Base-by-base conservation (phyloP, 1,140 invertebrate genomes). In the Leptinotarsa lineolata region DNA sequence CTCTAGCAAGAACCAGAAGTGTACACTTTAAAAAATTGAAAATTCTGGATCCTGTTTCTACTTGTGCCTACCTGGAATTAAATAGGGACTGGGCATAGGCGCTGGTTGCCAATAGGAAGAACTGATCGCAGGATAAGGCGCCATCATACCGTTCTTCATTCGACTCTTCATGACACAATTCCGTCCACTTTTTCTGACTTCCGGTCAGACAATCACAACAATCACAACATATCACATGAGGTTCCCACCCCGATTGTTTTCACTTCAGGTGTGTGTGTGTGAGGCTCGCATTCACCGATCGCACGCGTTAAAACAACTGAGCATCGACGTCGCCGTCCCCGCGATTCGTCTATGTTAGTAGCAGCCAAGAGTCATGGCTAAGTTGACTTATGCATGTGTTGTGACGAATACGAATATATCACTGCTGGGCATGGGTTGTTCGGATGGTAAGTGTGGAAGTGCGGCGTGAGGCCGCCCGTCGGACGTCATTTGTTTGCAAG, bases 51-150 rank as follows among this genome's bases (percentile, higher is more conserved):
- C 30, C 30, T 54, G 15, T 13, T 54, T 18, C 48, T n/a, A 15
- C 2, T 46, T 5, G 11, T 39, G 16, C 46, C n/a, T 88, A 93
- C 92, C 92, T 93, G 92, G 92, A 81, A 93, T 86, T 78, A 91
- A 88, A 85, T 93, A 92, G 79, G 91, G 92, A 78, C 89, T 90
- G 78, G 90, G 90, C 85, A 91, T 89, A 68, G 90, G 88, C 78
- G 92, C 90, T 74, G 92, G 91, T 79, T 92, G 89, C 92, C 92
- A 93, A 84, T 93, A 93, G 81, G 91, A 90, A 81, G 91, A 90
- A 85, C 90, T 92, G 86, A 93, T 93, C 75, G 92, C 88, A 79
- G 92, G 92, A 87, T 93, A 93, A 81, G 86, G 68, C 20, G 68
- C 68, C 67, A 68, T 77, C 15, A 21, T 24, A 64, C 70, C 61